phyloP scores from a whole-genome alignment of 2,888 invertebrate species.

The Phyllotreta cruciferae region DNA sequence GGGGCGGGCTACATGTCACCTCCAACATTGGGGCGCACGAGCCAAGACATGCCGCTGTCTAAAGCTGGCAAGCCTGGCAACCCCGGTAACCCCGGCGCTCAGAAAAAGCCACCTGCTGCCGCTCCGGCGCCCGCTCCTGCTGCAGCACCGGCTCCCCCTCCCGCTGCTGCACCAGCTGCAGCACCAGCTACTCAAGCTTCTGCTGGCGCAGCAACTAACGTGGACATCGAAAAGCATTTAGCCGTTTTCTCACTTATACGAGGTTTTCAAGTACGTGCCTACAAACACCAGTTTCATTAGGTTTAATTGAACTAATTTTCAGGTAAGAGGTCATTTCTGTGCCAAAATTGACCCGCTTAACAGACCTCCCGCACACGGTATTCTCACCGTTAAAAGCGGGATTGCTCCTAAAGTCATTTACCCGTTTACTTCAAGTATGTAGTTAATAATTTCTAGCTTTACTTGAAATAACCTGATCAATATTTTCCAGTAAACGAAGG shows the following conservation, averaged over 20 bases:
- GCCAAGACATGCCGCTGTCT: neutral
- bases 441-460: neutral
- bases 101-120: neutral
- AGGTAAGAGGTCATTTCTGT: slow-evolving; percentile 93
- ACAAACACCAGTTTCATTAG: neutral
- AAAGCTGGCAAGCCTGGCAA: neutral
- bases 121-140: neutral
- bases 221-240: slow-evolving; percentile 94
- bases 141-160: neutral
- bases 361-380: slow-evolving; percentile 67
- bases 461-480: slow-evolving; percentile 9
- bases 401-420: slow-evolving; percentile 16
- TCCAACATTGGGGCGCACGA: slow-evolving; percentile 66
- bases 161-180: too few relatives aligned
- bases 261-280: slow-evolving; percentile 87
- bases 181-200: neutral
- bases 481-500: slow-evolving; percentile 65
- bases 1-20: slow-evolving; percentile 80
- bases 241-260: slow-evolving; percentile 98
- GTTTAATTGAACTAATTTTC: slow-evolving; percentile 15
- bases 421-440: slow-evolving; percentile 40
- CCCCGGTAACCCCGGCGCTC: too few relatives aligned
- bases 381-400: slow-evolving; percentile 54
- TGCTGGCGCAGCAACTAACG: slow-evolving; percentile 66
- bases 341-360: slow-evolving; percentile 92